Evolutionary conservation across 2,797 vertebrate genomes (phyloP), one percentile per base, ranked within the genome.

Genomic region (Pangasius sanitwongsei): DNA sequence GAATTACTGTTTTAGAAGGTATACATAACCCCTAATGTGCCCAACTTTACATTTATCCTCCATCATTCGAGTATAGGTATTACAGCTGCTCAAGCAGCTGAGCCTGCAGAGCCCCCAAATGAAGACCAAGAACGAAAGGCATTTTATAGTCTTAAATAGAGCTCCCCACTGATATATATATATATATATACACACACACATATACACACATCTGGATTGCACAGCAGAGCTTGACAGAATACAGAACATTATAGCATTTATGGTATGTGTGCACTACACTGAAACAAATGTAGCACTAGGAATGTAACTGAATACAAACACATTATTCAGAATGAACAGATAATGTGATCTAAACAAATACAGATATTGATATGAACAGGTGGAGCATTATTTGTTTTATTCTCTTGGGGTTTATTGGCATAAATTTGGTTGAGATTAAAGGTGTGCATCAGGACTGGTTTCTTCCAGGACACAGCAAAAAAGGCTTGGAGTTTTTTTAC

Each of bases 31-130:
- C 69, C 20, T 44, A 61, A 67, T 63, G 72, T 81, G 50, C 23
- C 55, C 84, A 89, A 59, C 50, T 89, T 83, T 86, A 82, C 88
- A 89, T 86, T 89, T 86, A 61, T 82, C 55, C 85, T 74, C 67
- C 41, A 82, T 75, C 31, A 57, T 65, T 59, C 15, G 23, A 72
- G 75, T 59, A n/a, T 50, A 48, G 63, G 83, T 28, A 31, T 81
- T 85, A 37, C 59, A 78, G 72, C 88, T 63, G 77, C 65, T 37
- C n/a, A 1, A 37, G 34, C 75, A 59, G 41, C 85, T 57, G 20
- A 86, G 74, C 65, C 75, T 61, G 65, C 37, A 63, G 31, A 65
- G 34, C 11, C 23, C 41, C 15, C n/a, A 63, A 72, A 70, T 86
- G 37, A 89, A 86, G 75, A 81, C 50, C 63, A 48, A 16, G n/a